These are phyloP conservation scores for Enteromius viviparus DNA, from an alignment of 2,797 vertebrate species.

Conservation along the genomic window DNA sequence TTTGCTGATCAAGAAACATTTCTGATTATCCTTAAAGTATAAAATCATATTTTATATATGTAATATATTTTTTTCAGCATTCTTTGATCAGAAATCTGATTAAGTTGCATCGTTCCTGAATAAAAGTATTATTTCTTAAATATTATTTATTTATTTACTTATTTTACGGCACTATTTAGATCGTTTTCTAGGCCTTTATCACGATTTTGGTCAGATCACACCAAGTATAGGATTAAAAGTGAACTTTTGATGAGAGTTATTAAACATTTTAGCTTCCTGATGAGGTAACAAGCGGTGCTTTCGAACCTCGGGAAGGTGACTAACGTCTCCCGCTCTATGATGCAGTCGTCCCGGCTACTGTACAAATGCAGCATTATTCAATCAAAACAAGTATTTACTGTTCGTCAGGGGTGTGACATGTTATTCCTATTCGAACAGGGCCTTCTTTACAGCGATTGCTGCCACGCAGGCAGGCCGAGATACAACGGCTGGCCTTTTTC, in stretches of 20 bases:
- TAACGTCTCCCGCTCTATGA: conserved; percentile 67
- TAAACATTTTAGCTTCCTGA: conserved; percentile 12
- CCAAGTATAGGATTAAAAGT: background rate
- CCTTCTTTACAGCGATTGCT: conserved; percentile 2
- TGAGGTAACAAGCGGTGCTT: conserved; percentile 39
- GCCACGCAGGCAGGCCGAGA: background rate
- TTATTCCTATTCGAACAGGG: conserved; percentile 25
- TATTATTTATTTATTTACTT: background rate
- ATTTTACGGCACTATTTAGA: background rate
- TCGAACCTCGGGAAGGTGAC: conserved; percentile 68
- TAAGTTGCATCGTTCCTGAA: background rate
- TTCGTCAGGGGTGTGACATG: conserved; percentile 42
- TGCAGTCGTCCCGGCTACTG: conserved; percentile 58
- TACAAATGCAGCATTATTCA: conserved; percentile 68
- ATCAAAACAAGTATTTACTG: conserved; percentile 59
- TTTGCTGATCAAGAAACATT: background rate
- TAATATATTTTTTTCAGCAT: background rate
- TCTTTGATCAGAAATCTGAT: background rate
- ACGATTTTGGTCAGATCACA: background rate
- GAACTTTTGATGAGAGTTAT: background rate
- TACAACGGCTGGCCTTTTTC: background rate
- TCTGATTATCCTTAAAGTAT: background rate
- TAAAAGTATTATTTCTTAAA: background rate
- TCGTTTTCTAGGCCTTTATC: background rate
- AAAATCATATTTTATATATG: too few relatives aligned